phyloP scores from a whole-genome alignment of 2,797 vertebrate genomes.

The Melanotaenia parkinsoni region DNA sequence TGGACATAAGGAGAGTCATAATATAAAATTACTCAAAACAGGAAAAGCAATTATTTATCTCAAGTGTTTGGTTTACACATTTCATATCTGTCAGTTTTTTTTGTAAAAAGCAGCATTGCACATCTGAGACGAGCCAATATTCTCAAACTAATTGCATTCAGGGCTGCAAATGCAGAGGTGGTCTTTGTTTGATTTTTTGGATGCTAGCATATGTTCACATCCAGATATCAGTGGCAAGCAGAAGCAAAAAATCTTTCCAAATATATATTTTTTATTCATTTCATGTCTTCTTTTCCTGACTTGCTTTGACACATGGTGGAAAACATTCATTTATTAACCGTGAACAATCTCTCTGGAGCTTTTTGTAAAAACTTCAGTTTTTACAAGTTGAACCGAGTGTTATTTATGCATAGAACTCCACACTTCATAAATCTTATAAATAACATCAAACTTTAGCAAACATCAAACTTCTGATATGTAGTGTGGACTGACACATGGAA shows the following conservation, averaged over 20 bases:
- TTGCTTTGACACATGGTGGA: neutral
- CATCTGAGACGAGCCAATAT: slow-evolving; percentile 50
- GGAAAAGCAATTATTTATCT: slow-evolving; percentile 51
- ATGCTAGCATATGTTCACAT: neutral
- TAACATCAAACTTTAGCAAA: neutral
- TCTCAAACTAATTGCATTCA: slow-evolving; percentile 54
- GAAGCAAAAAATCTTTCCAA: slow-evolving; percentile 18
- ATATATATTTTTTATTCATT: neutral
- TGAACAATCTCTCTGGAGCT: neutral
- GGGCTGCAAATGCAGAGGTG: slow-evolving; percentile 33
- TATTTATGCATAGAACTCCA: no score
- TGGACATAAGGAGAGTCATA: slow-evolving; percentile 19
- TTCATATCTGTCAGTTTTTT: slow-evolving; percentile 62
- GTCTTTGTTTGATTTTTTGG: neutral
- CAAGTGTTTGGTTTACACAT: slow-evolving; percentile 37
- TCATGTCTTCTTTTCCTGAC: neutral
- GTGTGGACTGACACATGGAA: neutral
- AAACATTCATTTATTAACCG: neutral
- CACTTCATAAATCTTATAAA: no score
- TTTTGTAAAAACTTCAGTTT: no score
- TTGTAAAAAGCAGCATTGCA: slow-evolving; percentile 52
- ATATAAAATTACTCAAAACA: slow-evolving; percentile 9
- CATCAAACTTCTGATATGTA: neutral
- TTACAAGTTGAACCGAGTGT: no score
- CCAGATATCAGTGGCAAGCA: neutral